Evolutionary conservation across 2,888 invertebrate species (phyloP).

Genomic region (Lithosia quadra): DNA sequence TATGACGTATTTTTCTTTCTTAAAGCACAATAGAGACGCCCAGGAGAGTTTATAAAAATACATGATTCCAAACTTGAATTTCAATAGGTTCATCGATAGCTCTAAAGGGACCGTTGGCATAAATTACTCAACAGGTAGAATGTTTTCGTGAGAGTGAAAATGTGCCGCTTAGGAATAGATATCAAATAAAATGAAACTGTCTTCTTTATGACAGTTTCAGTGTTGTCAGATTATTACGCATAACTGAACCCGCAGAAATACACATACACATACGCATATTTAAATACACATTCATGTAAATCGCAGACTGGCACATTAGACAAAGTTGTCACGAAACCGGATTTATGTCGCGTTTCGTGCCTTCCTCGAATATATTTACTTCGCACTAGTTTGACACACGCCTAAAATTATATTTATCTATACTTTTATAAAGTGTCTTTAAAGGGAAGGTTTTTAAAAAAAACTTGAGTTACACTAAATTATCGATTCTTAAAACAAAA

Average conservation of each 20-base stretch:
- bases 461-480: too few species aligned
- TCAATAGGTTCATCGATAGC: slow-evolving; percentile 31
- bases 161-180: slow-evolving; percentile 18
- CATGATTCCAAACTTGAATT: slow-evolving; percentile 27
- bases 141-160: slow-evolving; percentile 24
- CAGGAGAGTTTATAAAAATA: slow-evolving; percentile 36
- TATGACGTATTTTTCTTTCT: slow-evolving; percentile 40
- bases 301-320: neutral
- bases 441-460: too few species aligned
- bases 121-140: slow-evolving; percentile 48
- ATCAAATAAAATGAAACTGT: slow-evolving; percentile 18
- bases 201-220: slow-evolving; percentile 14
- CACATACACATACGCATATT: neutral
- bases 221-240: neutral
- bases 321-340: neutral
- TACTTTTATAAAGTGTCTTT: too few species aligned
- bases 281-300: neutral
- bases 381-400: neutral
- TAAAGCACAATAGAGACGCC: slow-evolving; percentile 29
- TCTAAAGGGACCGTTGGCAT: slow-evolving; percentile 26
- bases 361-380: neutral
- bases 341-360: neutral
- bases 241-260: neutral
- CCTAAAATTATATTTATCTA: too few species aligned
- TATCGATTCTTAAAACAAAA: too few species aligned